phyloP scores from a whole-genome alignment of 2,888 invertebrate species.

The Lottia scabra region DNA sequence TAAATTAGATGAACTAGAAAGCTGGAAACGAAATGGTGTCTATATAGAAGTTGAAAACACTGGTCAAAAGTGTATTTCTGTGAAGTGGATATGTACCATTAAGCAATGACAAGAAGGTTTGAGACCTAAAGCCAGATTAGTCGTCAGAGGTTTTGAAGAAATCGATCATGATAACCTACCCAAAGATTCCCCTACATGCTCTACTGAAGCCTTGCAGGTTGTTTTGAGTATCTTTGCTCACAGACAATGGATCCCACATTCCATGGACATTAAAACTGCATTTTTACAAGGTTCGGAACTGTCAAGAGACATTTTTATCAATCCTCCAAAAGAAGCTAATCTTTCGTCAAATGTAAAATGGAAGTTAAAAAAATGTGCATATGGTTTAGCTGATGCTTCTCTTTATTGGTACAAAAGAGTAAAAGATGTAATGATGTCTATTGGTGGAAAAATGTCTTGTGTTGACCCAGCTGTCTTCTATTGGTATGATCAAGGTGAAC shows the following conservation, averaged over 20 bases:
- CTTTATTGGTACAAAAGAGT: constrained; percentile 8
- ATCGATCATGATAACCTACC: background rate
- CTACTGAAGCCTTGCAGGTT: constrained; percentile 12
- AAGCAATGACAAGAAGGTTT: constrained; percentile 4
- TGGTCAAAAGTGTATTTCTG: constrained; percentile 8
- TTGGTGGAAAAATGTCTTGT: constrained; percentile 6
- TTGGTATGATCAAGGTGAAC: constrained; percentile 3
- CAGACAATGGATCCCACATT: constrained; percentile 6
- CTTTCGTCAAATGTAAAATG: background rate
- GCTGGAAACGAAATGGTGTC: background rate
- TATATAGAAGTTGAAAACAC: background rate
- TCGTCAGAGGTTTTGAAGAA: constrained; percentile 23
- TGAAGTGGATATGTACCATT: constrained; percentile 15
- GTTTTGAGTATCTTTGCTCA: constrained; percentile 9
- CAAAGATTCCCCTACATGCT: constrained; percentile 18
- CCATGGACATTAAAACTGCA: constrained; percentile 19
- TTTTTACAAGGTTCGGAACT: constrained; percentile 12
- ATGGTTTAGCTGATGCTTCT: background rate
- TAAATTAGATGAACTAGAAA: background rate
- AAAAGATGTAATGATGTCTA: background rate
- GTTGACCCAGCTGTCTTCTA: constrained; percentile 14
- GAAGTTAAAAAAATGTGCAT: background rate
- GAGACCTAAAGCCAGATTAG: constrained; percentile 14
- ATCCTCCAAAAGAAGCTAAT: constrained; percentile 6
- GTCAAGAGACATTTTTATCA: background rate